A percentile compares a stretch with the other conserved stretches of the same genome.
phyloP scores from a whole-genome alignment of 1,140 invertebrate species.

The Drosophila tani region DNA sequence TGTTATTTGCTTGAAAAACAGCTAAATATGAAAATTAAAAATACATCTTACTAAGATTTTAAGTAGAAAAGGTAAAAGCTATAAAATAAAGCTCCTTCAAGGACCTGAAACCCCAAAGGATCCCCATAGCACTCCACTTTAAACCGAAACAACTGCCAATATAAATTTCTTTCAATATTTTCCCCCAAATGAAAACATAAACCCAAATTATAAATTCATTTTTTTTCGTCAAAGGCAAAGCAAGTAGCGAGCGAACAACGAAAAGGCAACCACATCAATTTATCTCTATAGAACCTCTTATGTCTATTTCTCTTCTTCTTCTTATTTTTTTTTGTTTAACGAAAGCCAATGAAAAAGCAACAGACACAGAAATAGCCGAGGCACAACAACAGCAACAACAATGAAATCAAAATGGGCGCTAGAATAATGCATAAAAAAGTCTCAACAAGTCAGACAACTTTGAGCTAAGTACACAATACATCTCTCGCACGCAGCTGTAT shows the following conservation, averaged over 20 bases:
- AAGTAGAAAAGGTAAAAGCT: background rate
- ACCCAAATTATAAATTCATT: conserved; percentile 39
- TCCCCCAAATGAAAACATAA: conserved; percentile 16
- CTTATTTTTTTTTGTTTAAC: conserved; percentile 33
- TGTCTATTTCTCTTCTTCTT: conserved; percentile 30
- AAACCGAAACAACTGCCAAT: conserved; percentile 5
- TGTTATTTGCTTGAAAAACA: background rate
- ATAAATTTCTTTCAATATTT: conserved; percentile 22
- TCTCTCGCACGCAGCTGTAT: conserved; percentile 23
- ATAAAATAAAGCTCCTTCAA: too few species aligned
- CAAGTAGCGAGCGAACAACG: conserved; percentile 30
- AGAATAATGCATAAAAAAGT: conserved; percentile 75
- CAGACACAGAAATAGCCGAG: conserved; percentile 41
- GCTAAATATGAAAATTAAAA: too few species aligned
- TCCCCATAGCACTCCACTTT: background rate
- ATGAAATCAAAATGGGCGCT: conserved; percentile 80
- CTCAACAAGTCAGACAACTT: conserved; percentile 80
- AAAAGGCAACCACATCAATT: conserved; percentile 67
- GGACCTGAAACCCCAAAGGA: background rate
- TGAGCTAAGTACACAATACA: conserved; percentile 67
- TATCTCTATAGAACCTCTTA: conserved; percentile 28
- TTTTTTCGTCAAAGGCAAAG: conserved; percentile 33
- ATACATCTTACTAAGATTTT: too few species aligned
- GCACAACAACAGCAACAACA: conserved; percentile 37
- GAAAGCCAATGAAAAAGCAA: conserved; percentile 77